Evolutionary conservation across 2,888 invertebrate species (phyloP).

Genomic region (Patella depressa): DNA sequence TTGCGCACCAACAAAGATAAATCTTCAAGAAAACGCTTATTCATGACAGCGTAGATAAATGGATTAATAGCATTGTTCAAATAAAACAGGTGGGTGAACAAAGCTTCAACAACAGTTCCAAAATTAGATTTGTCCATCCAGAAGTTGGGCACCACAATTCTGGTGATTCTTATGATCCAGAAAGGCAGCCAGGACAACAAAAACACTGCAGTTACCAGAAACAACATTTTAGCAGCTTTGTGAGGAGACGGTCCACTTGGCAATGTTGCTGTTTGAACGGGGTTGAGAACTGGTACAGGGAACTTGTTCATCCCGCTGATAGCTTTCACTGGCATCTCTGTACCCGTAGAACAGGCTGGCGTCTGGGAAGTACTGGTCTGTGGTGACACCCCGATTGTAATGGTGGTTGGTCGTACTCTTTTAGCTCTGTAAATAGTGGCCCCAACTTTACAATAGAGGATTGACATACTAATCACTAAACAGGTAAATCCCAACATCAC

Average conservation of each 20-base stretch:
- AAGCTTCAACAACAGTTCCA: conserved; percentile 19
- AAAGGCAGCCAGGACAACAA: conserved; percentile 46
- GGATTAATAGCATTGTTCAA: conserved; percentile 45
- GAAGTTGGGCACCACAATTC: conserved; percentile 11
- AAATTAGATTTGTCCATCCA: conserved; percentile 15
- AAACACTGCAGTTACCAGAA: conserved; percentile 43
- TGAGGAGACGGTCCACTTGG: conserved; percentile 16
- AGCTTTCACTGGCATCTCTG: no score
- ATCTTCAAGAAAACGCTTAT: conserved; percentile 38
- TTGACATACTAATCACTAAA: conserved; percentile 25
- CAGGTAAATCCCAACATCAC: conserved; percentile 29
- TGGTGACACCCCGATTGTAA: no score
- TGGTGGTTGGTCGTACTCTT: not conserved
- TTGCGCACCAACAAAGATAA: conserved; percentile 26
- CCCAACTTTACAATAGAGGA: conserved; percentile 39
- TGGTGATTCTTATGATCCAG: conserved; percentile 32
- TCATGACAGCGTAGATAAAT: conserved; percentile 41
- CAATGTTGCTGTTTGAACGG: not conserved
- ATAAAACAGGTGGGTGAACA: conserved; percentile 42
- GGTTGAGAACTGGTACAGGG: not conserved
- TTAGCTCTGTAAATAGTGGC: conserved; percentile 23
- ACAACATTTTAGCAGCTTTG: conserved; percentile 47
- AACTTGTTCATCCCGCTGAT: no score
- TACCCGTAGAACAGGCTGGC: no score
- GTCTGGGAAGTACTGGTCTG: no score